These are phyloP conservation scores for Rynchops niger DNA, from an alignment of 2,113 vertebrate species.

Conservation along the genomic window DNA sequence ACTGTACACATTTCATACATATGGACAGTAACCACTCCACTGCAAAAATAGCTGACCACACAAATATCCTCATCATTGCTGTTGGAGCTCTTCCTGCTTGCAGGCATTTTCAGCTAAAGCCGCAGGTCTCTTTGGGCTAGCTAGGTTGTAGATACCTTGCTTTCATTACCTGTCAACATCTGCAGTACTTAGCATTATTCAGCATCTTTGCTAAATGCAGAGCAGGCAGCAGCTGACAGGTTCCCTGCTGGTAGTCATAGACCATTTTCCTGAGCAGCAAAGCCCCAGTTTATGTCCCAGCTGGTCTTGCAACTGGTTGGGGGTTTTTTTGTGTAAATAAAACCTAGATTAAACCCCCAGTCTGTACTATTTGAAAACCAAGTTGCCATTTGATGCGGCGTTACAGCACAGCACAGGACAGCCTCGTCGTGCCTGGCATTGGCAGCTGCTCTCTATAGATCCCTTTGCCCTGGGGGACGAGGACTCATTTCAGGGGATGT, in stretches of 20 bases:
- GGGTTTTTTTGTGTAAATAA: background rate
- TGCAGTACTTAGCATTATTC: background rate
- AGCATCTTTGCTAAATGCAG: background rate
- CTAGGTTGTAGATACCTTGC: background rate
- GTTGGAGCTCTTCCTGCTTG: background rate
- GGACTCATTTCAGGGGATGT: background rate
- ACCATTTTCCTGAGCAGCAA: background rate
- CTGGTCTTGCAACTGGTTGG: background rate
- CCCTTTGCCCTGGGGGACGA: background rate
- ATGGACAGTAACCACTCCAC: rapidly evolving
- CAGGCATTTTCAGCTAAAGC: background rate
- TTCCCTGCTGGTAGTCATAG: background rate
- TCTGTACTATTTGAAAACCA: background rate
- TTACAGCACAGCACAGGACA: background rate
- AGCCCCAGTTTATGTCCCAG: background rate
- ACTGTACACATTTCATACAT: background rate
- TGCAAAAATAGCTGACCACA: background rate
- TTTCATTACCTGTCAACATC: background rate
- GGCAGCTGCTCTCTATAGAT: background rate
- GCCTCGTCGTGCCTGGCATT: rapidly evolving
- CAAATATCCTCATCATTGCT: background rate
- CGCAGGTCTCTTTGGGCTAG: background rate
- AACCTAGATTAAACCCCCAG: background rate
- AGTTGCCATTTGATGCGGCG: background rate
- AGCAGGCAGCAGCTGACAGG: background rate